phyloP scores from a whole-genome alignment of 2,113 vertebrate genomes.

The Micromys minutus region DNA sequence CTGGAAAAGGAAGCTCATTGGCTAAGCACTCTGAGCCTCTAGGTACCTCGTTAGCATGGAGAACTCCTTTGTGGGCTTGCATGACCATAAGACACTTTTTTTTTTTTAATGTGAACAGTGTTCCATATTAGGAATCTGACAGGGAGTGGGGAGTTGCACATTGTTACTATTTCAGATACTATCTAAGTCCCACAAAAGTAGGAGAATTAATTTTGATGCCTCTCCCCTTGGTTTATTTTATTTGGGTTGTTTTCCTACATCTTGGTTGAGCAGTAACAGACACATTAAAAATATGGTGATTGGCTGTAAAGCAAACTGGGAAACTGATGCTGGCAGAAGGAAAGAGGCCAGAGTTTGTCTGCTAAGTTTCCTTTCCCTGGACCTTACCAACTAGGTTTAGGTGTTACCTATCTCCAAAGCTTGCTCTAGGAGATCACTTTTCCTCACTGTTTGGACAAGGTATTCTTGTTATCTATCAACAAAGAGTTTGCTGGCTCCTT shows the following conservation, averaged over 20 bases:
- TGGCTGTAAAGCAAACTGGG: slow-evolving; percentile 33
- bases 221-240: background rate
- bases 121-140: no score
- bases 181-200: background rate
- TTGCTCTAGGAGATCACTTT: background rate
- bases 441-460: background rate
- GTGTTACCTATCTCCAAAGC: slow-evolving; percentile 20
- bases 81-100: no score
- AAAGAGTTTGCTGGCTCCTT: background rate
- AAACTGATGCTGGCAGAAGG: background rate
- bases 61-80: no score
- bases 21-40: no score
- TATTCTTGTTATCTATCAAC: background rate
- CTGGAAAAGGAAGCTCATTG: no score
- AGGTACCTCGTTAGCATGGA: no score
- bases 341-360: background rate
- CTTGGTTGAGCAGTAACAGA: background rate
- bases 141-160: no score
- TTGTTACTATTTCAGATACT: background rate
- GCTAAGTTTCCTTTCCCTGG: background rate
- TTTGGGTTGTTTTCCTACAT: background rate
- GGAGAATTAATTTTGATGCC: background rate
- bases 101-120: no score
- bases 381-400: background rate
- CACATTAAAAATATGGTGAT: background rate